phyloP scores from a whole-genome alignment of 2,888 invertebrate genomes.

The Monochamus alternatus region DNA sequence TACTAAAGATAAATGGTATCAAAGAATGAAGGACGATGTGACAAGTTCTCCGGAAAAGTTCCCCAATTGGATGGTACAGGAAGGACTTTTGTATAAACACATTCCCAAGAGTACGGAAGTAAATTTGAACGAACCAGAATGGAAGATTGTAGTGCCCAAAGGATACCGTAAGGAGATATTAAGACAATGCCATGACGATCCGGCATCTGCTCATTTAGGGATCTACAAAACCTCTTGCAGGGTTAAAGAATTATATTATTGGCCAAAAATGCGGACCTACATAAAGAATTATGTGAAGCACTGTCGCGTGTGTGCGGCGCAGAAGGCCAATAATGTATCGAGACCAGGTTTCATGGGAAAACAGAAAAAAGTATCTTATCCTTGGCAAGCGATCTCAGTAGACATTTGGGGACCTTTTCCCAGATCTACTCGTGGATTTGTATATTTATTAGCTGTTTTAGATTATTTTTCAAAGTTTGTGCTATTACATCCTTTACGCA shows the following conservation, averaged over 20 bases:
- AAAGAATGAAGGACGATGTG: not conserved
- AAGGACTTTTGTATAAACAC: not conserved
- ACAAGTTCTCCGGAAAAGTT: not conserved
- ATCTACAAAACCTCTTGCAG: not conserved
- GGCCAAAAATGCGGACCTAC: slow-evolving; percentile 4
- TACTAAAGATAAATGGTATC: not conserved
- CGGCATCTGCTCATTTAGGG: not conserved
- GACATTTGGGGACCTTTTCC: slow-evolving; percentile 42
- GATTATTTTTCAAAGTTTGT: slow-evolving; percentile 39
- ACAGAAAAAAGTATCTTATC: not conserved
- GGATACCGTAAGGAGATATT: not conserved
- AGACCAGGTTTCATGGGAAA: slow-evolving; percentile 2
- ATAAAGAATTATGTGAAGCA: slow-evolving; percentile 5
- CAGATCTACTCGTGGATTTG: slow-evolving; percentile 34
- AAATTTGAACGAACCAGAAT: not conserved
- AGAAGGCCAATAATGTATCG: not conserved
- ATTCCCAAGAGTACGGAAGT: not conserved
- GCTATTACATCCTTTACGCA: slow-evolving; percentile 31
- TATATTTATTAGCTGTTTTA: slow-evolving; percentile 39
- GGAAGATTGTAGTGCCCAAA: not conserved
- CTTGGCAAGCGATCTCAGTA: slow-evolving; percentile 6
- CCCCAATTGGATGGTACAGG: not conserved
- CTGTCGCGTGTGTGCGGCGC: slow-evolving; percentile 1
- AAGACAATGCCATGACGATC: not conserved
- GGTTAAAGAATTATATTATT: not conserved